Evolutionary conservation across 2,113 vertebrate genomes (phyloP).

Genomic region (Crotophaga sulcirostris): DNA sequence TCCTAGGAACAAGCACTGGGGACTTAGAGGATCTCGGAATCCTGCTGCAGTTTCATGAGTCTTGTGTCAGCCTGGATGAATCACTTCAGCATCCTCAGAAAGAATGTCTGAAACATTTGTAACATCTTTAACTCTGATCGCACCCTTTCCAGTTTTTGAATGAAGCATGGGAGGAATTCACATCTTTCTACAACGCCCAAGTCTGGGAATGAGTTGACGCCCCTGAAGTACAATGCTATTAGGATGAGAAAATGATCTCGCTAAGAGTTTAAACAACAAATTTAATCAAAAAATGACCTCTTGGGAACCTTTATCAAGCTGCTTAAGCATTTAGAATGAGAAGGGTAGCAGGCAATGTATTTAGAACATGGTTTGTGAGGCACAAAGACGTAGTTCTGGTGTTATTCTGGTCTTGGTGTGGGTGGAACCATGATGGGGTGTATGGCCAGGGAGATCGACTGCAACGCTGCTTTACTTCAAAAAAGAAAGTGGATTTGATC

Average conservation of each 20-base stretch:
- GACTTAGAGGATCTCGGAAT: background rate
- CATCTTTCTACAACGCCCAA: background rate
- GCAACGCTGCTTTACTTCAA: background rate
- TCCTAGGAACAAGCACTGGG: background rate
- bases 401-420: background rate
- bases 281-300: background rate
- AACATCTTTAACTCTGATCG: background rate
- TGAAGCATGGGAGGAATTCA: background rate
- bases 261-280: background rate
- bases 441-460: background rate
- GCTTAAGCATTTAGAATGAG: background rate
- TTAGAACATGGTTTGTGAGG: background rate
- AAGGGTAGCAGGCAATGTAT: background rate
- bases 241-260: background rate
- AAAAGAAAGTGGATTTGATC: background rate
- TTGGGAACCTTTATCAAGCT: background rate
- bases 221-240: background rate
- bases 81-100: background rate
- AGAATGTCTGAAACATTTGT: background rate
- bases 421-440: background rate
- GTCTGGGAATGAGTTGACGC: background rate
- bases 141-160: background rate
- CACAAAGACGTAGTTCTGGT: background rate
- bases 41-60: background rate
- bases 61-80: background rate